phyloP scores from a whole-genome alignment of 2,888 invertebrate species.

The Conistra vaccinii region DNA sequence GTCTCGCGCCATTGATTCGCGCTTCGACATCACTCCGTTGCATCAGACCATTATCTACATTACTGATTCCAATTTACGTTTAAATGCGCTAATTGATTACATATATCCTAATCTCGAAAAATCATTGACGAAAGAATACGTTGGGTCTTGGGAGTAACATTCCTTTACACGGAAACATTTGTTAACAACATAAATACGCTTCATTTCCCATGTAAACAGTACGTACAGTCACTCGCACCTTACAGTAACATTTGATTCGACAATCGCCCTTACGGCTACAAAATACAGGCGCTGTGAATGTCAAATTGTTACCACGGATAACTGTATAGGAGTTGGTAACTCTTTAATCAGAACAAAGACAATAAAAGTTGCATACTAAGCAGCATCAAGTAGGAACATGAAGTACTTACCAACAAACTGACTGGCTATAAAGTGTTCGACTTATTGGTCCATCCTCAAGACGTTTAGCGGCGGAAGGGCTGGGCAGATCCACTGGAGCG shows the following conservation, averaged over 20 bases:
- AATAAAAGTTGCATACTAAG: slow-evolving; percentile 38
- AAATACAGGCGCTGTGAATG: not conserved
- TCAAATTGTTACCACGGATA: not conserved
- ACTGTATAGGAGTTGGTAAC: too few relatives aligned
- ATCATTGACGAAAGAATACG: not conserved
- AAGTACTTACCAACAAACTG: slow-evolving; percentile 27
- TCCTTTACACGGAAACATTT: not conserved
- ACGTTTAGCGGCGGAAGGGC: slow-evolving; percentile 78
- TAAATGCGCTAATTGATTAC: slow-evolving; percentile 9
- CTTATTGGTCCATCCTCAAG: slow-evolving; percentile 58
- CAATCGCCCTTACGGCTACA: not conserved
- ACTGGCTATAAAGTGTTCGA: slow-evolving; percentile 54
- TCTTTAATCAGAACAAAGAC: slow-evolving; percentile 32
- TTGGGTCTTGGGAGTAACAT: slow-evolving; percentile 3
- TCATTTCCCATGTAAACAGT: slow-evolving; percentile 13
- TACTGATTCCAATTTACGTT: not conserved
- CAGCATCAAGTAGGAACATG: slow-evolving; percentile 22
- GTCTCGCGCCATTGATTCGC: not conserved
- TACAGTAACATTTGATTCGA: not conserved
- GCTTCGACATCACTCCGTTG: not conserved
- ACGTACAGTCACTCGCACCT: not conserved
- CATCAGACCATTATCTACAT: not conserved
- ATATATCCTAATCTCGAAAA: slow-evolving; percentile 6
- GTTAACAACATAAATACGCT: slow-evolving; percentile 14
- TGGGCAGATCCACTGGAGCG: slow-evolving; percentile 76